Base-by-base conservation (phyloP, 1,140 invertebrate genomes). In the Drosophila kurseongensis region DNA sequence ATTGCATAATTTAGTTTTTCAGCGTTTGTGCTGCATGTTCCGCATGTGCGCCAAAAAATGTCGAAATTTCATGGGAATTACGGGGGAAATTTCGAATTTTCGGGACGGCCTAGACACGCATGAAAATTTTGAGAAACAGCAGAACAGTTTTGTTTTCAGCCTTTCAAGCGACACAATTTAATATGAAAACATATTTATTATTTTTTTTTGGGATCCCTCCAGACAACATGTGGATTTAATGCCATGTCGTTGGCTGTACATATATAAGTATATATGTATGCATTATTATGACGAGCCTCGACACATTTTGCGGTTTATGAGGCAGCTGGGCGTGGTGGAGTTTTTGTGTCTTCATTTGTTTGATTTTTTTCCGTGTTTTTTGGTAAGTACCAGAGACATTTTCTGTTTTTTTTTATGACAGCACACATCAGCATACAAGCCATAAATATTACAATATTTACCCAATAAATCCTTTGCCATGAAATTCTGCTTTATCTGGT, bases 151-250 rank as follows among this genome's bases (percentile, higher is more conserved):
- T 68, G 72, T 77, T 68, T 56, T 56, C 36, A 23, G 45, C 44
- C 41, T 16, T 50, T 13, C 32, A 14, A 71, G 52, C 63, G 59
- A 71, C 71, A 75, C 51, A 59, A 69, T 68, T 59, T 58, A 54
- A 59, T 48, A 60, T 32, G 48, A 48, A 66, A 75, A 52, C 38
- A 36, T 23, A 36, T 65, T 72, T 36, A 27, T 48, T 56, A 59
- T 62, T 54, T 54, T 54, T 54, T 54, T 35, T 65, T 38, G 32
- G 6, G 23, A 13, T 8, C 32, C 35, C 23, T 32, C n/a, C 52
- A 67, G 58, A 63, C 66, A 77, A 50, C 79, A 81, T 80, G 75
- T 76, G 78, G 72, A 80, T 66, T 81, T 78, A 66, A 80, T 80
- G 66, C 40, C 52, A 67, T 75, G 55, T 80, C 69, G 44, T 63